Evolutionary conservation across 1,140 invertebrate genomes (phyloP).

Genomic region (Periplaneta americana): DNA sequence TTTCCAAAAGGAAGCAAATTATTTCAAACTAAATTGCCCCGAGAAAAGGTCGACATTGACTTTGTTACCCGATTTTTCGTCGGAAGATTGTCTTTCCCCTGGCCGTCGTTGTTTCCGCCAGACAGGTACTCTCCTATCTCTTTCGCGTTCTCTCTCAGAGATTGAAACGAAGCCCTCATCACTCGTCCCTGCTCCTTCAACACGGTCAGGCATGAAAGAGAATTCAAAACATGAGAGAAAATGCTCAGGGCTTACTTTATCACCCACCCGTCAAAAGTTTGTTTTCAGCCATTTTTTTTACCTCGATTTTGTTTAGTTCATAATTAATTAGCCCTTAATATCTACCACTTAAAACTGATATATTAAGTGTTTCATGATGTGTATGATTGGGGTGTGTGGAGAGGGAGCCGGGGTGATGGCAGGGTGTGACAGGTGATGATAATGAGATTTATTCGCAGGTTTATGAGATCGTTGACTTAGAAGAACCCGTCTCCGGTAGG

Average conservation of each 20-base stretch:
- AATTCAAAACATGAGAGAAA: neutral
- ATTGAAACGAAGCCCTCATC: neutral
- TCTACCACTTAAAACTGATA: neutral
- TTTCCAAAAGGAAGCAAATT: neutral
- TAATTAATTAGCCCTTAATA: neutral
- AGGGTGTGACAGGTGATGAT: neutral
- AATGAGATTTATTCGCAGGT: neutral
- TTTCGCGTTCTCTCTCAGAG: neutral
- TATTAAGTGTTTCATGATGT: neutral
- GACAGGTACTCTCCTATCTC: no score
- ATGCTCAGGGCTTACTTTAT: neutral
- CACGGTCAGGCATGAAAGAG: neutral
- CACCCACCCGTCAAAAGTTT: neutral
- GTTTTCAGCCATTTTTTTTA: neutral
- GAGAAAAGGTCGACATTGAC: neutral
- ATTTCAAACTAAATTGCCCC: neutral
- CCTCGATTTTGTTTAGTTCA: neutral
- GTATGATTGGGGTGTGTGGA: neutral
- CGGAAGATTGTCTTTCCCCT: neutral
- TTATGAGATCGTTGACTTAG: constrained; percentile 46
- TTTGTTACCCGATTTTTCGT: neutral
- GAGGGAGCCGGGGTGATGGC: neutral
- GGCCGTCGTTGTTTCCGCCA: neutral
- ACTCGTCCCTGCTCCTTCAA: neutral
- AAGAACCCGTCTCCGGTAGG: constrained; percentile 87